Evolutionary conservation across 1,140 invertebrate genomes (phyloP).

Genomic region (Zaprionus kolodkinae): DNA sequence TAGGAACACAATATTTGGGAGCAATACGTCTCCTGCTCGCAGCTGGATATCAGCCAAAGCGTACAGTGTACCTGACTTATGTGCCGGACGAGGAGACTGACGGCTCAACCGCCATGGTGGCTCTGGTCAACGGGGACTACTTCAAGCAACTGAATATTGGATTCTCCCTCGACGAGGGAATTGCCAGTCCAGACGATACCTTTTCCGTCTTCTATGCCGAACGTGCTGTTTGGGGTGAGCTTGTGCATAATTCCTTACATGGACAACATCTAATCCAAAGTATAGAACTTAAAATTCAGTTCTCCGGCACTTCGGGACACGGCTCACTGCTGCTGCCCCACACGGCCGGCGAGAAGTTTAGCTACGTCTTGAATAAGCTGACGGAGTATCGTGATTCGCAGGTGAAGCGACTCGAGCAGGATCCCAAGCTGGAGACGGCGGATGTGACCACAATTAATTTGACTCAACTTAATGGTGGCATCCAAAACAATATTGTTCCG

Average conservation of each 20-base stretch:
- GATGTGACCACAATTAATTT: slow-evolving; percentile 96
- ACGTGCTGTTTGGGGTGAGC: slow-evolving; percentile 88
- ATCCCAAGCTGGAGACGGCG: slow-evolving; percentile 88
- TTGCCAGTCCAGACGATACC: slow-evolving; percentile 87
- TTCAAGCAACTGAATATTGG: slow-evolving; percentile 94
- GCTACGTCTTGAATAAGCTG: slow-evolving; percentile 90
- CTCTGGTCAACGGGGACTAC: slow-evolving; percentile 91
- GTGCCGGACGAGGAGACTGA: slow-evolving; percentile 98
- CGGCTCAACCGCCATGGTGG: slow-evolving; percentile 91
- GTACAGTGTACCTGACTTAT: slow-evolving; percentile 91
- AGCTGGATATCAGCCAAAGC: slow-evolving; percentile 85
- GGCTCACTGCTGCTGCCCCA: slow-evolving; percentile 92
- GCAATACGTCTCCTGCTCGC: slow-evolving; percentile 88
- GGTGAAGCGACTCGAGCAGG: slow-evolving; percentile 87
- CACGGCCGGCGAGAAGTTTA: slow-evolving; percentile 94
- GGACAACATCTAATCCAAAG: neutral
- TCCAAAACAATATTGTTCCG: slow-evolving; percentile 96
- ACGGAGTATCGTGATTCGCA: slow-evolving; percentile 89
- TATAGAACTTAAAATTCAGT: slow-evolving; percentile 61
- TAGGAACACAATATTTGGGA: slow-evolving; percentile 86
- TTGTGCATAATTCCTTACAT: slow-evolving; percentile 38
- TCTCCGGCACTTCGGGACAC: slow-evolving; percentile 93
- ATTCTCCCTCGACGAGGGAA: slow-evolving; percentile 95
- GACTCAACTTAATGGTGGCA: slow-evolving; percentile 93
- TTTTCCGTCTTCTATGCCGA: slow-evolving; percentile 92